A percentile compares a stretch with the other conserved stretches of the same genome.
Conservation (phyloP, 2,888 invertebrate species). For the Lathronympha strigana region DNA sequence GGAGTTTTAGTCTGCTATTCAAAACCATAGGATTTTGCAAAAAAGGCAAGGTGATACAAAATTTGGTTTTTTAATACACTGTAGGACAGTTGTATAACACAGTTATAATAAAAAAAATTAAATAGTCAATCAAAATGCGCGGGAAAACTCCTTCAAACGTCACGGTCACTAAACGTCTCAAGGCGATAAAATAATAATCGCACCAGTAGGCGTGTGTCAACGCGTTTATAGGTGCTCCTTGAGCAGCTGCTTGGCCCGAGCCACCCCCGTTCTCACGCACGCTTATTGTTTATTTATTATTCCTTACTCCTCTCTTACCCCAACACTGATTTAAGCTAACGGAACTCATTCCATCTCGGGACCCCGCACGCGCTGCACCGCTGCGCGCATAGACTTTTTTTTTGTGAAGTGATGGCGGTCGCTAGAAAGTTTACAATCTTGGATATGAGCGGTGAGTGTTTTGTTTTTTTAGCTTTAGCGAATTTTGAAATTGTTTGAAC, state of each 20-base stretch:
- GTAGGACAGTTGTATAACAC: too few species aligned
- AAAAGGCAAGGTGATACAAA: too few species aligned
- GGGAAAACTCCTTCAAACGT: constrained; percentile 2
- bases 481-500: constrained; percentile 2
- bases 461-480: neutral
- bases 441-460: constrained; percentile 35
- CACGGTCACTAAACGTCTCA: neutral
- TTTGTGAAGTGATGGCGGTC: constrained; percentile 27
- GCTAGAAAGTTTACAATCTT: constrained; percentile 8
- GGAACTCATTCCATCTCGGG: constrained; percentile 33
- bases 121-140: constrained; percentile 2
- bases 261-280: constrained; percentile 40
- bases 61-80: too few species aligned
- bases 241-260: constrained; percentile 23
- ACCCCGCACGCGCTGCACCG: constrained; percentile 22
- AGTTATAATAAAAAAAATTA: neutral
- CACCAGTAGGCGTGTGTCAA: constrained; percentile 26
- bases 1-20: too few species aligned
- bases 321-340: constrained; percentile 36
- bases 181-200: constrained; percentile 16
- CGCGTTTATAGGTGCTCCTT: constrained; percentile 21
- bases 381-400: constrained; percentile 15
- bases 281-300: constrained; percentile 30
- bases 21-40: too few species aligned
- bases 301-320: constrained; percentile 36